Base-by-base conservation (phyloP, 2,797 vertebrate species). In the Streptopelia turtur region DNA sequence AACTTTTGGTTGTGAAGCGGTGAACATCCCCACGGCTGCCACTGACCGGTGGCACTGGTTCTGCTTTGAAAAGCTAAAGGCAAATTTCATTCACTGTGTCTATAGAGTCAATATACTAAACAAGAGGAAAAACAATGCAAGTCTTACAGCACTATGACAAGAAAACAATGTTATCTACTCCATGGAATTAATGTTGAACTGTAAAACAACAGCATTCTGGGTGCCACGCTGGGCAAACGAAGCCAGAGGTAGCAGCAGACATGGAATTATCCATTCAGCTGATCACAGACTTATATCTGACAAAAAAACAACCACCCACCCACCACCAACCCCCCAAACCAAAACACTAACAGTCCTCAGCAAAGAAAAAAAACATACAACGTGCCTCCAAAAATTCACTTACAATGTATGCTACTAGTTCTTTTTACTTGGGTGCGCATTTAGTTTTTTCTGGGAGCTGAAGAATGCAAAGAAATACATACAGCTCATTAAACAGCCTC, bases 1-100 rank as follows among this genome's bases (percentile, higher is more conserved):
- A 96, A 87, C 77, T 90, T 90, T 83, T 90, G 37, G 85, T 69
- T 87, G 89, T 3, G 37, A 94, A 92, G 47, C 57, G 78, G 30
- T 53, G 61, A 89, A 91, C 30, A 4, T 61, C 78, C 24, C 72
- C 93, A 49, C 45, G 61, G 12, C 39, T 45, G 16, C 45, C 28
- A 78, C 39, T 80, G 81, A 72, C 88, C 87, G 92, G 10, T 15
- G 20, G 39, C 39, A 66, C 63, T 20, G 12, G 31, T 83, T 70
- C 37, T 60, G 52, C 66, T 87, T 74, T 70, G 70, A 92, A 94
- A 84, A 93, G 24, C 28, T 72, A 47, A 39, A 84, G 93, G 37
- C 60, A 90, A 94, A 55, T 91, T 80, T 66, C 13, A 68, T n/a
- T 80, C 49, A 25, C 30, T 45, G 1, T 0, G 1, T 90, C 60